These are phyloP conservation scores for Chironomus riparius DNA, from an alignment of 2,888 invertebrate species.

Conservation along the genomic window DNA sequence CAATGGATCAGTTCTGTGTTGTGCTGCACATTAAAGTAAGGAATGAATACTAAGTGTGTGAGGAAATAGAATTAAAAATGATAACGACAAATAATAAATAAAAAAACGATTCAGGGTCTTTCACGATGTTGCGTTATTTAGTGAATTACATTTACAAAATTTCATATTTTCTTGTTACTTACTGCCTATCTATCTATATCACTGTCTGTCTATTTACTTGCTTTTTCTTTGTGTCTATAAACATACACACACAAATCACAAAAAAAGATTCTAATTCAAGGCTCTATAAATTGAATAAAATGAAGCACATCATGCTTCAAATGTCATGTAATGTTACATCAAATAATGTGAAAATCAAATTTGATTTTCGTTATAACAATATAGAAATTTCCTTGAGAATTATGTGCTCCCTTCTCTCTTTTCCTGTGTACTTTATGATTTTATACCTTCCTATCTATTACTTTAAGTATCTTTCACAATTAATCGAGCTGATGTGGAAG, in stretches of 20 bases:
- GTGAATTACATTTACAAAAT: background rate
- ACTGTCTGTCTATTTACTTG: background rate
- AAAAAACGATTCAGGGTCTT: background rate
- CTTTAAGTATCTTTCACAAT: too few relatives aligned
- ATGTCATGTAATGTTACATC: background rate
- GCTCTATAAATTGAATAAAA: background rate
- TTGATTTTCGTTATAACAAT: background rate
- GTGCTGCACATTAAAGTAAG: too few relatives aligned
- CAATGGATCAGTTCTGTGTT: too few relatives aligned
- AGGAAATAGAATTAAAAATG: background rate
- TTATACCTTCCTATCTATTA: too few relatives aligned
- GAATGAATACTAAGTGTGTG: too few relatives aligned
- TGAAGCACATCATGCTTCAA: background rate
- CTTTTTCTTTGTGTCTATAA: background rate
- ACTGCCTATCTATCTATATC: background rate
- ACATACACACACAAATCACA: background rate
- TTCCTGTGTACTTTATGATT: background rate
- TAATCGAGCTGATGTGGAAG: too few relatives aligned
- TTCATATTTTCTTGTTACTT: too few relatives aligned
- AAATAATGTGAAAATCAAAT: background rate
- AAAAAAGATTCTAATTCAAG: conserved; percentile 1
- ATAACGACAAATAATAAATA: background rate
- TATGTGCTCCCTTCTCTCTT: background rate
- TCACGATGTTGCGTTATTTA: background rate
- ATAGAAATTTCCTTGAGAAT: background rate